Evolutionary conservation across 2,797 vertebrate species (phyloP).

Genomic region (Bradypodion pumilum): DNA sequence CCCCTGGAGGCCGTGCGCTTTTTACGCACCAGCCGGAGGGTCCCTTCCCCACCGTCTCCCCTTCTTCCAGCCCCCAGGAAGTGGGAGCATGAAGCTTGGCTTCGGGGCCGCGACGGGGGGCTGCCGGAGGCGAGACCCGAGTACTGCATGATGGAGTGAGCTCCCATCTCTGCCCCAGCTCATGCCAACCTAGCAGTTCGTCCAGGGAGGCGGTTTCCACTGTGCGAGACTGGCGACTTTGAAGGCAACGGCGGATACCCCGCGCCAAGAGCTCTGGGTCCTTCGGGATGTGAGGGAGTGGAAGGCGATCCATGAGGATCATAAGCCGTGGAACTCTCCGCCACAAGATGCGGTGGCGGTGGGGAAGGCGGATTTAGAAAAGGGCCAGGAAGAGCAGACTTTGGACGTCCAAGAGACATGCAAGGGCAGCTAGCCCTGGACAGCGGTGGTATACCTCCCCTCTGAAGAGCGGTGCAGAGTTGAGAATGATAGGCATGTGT

Average conservation of each 20-base stretch:
- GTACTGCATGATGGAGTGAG: not conserved
- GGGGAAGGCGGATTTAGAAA: not conserved
- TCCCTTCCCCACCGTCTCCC: slow-evolving; percentile 14
- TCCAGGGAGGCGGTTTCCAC: not conserved
- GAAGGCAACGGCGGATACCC: not conserved
- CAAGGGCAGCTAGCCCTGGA: too few species aligned
- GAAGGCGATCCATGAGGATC: too few species aligned
- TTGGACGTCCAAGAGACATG: too few species aligned
- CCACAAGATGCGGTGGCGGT: too few species aligned
- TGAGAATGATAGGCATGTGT: too few species aligned
- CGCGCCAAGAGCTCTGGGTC: too few species aligned
- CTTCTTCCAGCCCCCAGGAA: not conserved
- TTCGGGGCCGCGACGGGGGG: slow-evolving; percentile 1
- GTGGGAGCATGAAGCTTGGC: not conserved
- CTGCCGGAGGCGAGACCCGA: not conserved
- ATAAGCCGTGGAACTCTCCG: not conserved
- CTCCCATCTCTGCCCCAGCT: too few species aligned
- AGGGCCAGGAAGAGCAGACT: too few species aligned
- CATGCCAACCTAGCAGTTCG: not conserved
- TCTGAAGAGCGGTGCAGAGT: too few species aligned
- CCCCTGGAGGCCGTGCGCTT: slow-evolving; percentile 63
- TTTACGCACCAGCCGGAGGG: slow-evolving; percentile 68
- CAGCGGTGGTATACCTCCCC: too few species aligned
- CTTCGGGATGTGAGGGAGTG: too few species aligned
- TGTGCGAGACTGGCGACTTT: not conserved